phyloP scores from a whole-genome alignment of 2,888 invertebrate species.

The Palloptera scutellata region DNA sequence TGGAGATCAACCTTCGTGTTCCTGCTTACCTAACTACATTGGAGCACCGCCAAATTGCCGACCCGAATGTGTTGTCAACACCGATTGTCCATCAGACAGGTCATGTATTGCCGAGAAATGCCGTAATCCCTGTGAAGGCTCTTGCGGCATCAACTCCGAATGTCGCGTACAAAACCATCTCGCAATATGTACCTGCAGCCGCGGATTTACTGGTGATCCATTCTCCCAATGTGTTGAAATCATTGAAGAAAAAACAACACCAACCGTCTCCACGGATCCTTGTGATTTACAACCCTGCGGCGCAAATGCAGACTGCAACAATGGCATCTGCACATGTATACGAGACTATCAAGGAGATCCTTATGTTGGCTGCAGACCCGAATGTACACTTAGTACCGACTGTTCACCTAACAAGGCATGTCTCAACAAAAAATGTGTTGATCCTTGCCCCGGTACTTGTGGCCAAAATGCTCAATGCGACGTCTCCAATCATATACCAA shows the following conservation, averaged over 20 bases:
- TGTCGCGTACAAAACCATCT: conserved; percentile 77
- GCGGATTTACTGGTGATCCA: conserved; percentile 73
- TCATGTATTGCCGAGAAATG: conserved; percentile 79
- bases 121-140: conserved; percentile 75
- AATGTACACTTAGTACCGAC: conserved; percentile 78
- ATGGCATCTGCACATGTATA: conserved; percentile 71
- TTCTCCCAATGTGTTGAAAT: conserved; percentile 70
- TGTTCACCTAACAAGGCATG: conserved; percentile 76
- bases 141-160: conserved; percentile 76
- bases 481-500: conserved; percentile 78
- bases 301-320: conserved; percentile 77
- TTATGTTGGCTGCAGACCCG: conserved; percentile 72
- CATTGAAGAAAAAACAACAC: conserved; percentile 65
- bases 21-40: conserved; percentile 71
- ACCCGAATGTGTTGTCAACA: conserved; percentile 71
- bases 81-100: conserved; percentile 71
- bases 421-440: conserved; percentile 75
- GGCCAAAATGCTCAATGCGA: conserved; percentile 76
- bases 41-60: conserved; percentile 77
- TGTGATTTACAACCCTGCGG: conserved; percentile 81
- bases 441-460: conserved; percentile 79
- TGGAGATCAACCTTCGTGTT: conserved; percentile 71
- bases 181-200: conserved; percentile 72
- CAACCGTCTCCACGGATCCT: conserved; percentile 66
- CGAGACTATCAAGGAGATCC: conserved; percentile 73